These are phyloP conservation scores for Epinotia nisella DNA, from an alignment of 2,888 invertebrate species.

Conservation along the genomic window DNA sequence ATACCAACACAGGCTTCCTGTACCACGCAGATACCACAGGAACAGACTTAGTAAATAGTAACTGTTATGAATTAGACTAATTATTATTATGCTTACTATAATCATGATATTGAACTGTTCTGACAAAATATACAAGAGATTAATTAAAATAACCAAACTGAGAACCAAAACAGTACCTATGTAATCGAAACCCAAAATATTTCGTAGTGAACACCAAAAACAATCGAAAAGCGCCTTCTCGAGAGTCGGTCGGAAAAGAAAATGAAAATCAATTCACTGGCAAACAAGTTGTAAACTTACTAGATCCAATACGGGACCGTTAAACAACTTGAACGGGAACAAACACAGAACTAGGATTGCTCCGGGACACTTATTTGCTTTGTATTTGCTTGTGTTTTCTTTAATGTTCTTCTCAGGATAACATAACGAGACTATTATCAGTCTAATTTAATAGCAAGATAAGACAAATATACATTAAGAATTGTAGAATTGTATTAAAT, in stretches of 20 bases:
- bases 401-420: background rate
- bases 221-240: background rate
- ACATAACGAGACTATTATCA: too few relatives aligned
- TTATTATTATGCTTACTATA: too few relatives aligned
- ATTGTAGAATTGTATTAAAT: too few relatives aligned
- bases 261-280: conserved; percentile 30
- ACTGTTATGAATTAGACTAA: too few relatives aligned
- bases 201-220: background rate
- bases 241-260: background rate
- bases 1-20: too few relatives aligned
- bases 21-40: too few relatives aligned
- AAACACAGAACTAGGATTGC: conserved; percentile 31
- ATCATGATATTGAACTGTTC: too few relatives aligned
- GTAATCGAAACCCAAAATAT: background rate
- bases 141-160: background rate
- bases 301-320: conserved; percentile 32
- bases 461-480: too few relatives aligned
- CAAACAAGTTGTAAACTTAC: conserved; percentile 30
- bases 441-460: too few relatives aligned
- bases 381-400: conserved; percentile 16
- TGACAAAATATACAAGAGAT: too few relatives aligned
- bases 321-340: conserved; percentile 29
- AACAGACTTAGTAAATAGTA: too few relatives aligned
- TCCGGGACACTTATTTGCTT: conserved; percentile 23
- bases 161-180: too few relatives aligned